Percentiles rank a stretch among this genome's conserved stretches.
Conservation (phyloP, 2,113 vertebrate genomes). For the Pseudolaguvia tuberculata region DNA sequence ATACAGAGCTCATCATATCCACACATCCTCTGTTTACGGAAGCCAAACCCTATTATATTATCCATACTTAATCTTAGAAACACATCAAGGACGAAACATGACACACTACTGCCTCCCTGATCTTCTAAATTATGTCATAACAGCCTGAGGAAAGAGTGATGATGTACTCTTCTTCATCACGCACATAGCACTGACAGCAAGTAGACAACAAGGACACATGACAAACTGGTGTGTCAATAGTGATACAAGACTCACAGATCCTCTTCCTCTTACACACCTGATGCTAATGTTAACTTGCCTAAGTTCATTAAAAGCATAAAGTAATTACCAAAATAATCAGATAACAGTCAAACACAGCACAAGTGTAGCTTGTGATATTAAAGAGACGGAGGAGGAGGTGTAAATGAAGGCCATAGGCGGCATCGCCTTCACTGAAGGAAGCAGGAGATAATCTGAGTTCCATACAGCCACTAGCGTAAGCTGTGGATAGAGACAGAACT, state of each 20-base stretch:
- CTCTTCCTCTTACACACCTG: background rate
- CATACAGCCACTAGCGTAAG: slow-evolving; percentile 32
- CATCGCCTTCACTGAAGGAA: background rate
- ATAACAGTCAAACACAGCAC: background rate
- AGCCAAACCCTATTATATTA: background rate
- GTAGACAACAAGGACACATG: slow-evolving; percentile 9
- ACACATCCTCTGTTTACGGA: background rate
- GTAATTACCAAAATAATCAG: background rate
- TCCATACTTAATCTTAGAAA: background rate
- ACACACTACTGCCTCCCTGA: slow-evolving; percentile 13
- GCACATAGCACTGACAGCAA: slow-evolving; percentile 1
- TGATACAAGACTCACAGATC: background rate
- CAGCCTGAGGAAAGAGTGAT: background rate
- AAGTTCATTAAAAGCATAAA: background rate
- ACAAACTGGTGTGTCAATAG: slow-evolving; percentile 13
- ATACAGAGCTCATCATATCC: background rate
- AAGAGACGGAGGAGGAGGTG: background rate
- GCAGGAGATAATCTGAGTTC: slow-evolving; percentile 21
- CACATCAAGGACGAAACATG: background rate
- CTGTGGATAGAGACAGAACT: slow-evolving; percentile 19
- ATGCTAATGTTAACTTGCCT: background rate
- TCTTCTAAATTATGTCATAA: slow-evolving; percentile 1
- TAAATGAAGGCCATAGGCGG: background rate
- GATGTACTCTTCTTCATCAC: background rate
- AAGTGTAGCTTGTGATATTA: background rate